Conservation (phyloP, 2,113 vertebrate species). For the Lipophrys pholis region DNA sequence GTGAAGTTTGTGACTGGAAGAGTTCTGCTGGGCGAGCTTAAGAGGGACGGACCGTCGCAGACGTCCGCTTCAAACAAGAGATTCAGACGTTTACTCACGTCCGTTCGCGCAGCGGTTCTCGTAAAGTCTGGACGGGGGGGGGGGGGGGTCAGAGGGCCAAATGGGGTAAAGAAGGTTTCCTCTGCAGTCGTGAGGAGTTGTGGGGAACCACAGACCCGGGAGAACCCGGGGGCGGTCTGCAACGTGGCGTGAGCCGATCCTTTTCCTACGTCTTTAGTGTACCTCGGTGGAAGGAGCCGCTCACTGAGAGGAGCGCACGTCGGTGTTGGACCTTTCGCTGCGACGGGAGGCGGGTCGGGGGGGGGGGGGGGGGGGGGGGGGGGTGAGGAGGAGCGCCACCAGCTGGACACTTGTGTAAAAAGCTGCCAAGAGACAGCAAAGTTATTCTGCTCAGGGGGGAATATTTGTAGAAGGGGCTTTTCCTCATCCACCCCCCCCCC, state of each 20-base stretch:
- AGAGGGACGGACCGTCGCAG: constrained; percentile 54
- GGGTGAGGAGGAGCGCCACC: no score
- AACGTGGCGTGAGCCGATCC: not conserved
- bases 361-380: no score
- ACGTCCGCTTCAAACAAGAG: not conserved
- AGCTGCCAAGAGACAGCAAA: constrained; percentile 22
- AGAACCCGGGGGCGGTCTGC: not conserved
- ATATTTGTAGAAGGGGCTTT: not conserved
- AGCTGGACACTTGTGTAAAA: constrained; percentile 62
- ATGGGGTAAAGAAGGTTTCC: no score
- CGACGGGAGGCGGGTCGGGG: no score
- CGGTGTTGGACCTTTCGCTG: no score
- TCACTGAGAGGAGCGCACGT: constrained; percentile 2
- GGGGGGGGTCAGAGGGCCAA: no score
- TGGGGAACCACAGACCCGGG: no score
- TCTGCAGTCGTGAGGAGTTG: no score
- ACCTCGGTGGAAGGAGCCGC: no score
- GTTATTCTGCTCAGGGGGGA: constrained; percentile 8
- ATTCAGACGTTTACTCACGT: not conserved
- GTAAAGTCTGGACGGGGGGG: no score
- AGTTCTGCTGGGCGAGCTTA: constrained; percentile 60
- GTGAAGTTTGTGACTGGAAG: constrained; percentile 79
- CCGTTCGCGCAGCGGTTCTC: no score
- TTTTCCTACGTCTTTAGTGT: no score
- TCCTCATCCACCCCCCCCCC: not conserved